Evolutionary conservation across 2,797 vertebrate species (phyloP), one percentile per base, ranked within the genome.

Genomic region (Meda fulgida): DNA sequence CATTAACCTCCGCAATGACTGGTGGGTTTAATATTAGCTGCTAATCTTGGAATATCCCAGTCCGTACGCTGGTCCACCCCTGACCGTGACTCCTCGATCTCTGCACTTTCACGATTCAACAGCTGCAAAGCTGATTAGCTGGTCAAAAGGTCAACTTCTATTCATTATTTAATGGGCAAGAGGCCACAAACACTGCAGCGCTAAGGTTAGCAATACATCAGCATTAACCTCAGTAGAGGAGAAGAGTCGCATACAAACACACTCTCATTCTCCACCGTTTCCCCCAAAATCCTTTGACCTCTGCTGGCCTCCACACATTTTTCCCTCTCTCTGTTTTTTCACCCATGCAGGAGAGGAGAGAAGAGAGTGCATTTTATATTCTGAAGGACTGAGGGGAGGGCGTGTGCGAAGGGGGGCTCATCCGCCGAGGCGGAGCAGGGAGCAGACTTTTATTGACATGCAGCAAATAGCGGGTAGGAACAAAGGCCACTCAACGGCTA

Each of bases 111-210:
- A 69, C 80, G 88, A 92, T 87, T 86, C 89, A 70, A 78, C 85
- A 36, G 89, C 78, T 78, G 89, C 60, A 89, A 93, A 94, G 92
- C 94, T 94, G 93, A 95, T 95, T 93, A 94, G 91, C 89, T 89
- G 93, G 92, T 94, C 92, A 92, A 90, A 85, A 89, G 94, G 94
- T 94, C 93, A 93, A 93, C 90, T 91, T 93, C 92, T 89, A 94
- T 94, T 94, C 93, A 95, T 94, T 94, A 95, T 94, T 94, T 94
- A 96, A 94, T 92, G 92, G 93, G 91, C 84, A 87, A 93, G 90
- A 93, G 92, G 92, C 93, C 92, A 92, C 92, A 91, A 92, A 92
- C 91, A 91, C 92, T 86, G 91, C 51, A 83, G 86, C 23, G 78
- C 92, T 60, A 90, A 91, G 92, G 93, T 94, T 93, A 93, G 90